Percentiles rank a stretch among this genome's conserved stretches.
Evolutionary conservation across 2,888 invertebrate genomes (phyloP).

Genomic region (Hesperia comma): DNA sequence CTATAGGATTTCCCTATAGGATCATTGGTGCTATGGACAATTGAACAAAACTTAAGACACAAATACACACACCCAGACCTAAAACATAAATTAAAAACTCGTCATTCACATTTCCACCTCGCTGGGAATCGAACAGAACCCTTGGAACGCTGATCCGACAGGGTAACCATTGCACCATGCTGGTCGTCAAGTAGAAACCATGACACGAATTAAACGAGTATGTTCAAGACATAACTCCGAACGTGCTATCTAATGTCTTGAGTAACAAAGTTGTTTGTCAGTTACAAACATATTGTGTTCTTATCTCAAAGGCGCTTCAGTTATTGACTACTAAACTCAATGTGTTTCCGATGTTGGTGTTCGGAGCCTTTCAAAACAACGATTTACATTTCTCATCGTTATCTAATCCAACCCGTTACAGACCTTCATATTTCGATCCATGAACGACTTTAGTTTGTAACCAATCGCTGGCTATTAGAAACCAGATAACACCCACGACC

Average conservation of each 20-base stretch:
- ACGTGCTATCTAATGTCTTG: conserved; percentile 12
- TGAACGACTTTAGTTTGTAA: conserved; percentile 66
- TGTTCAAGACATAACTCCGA: conserved; percentile 18
- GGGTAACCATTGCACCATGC: too few species aligned
- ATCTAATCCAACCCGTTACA: conserved; percentile 61
- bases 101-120: too few species aligned
- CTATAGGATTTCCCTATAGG: too few species aligned
- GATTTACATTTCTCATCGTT: conserved; percentile 71
- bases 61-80: too few species aligned
- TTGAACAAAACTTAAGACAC: too few species aligned
- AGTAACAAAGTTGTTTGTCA: conserved; percentile 15
- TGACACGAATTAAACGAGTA: too few species aligned
- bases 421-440: conserved; percentile 63
- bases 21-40: too few species aligned
- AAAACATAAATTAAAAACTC: too few species aligned
- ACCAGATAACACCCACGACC: conserved; percentile 60
- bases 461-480: conserved; percentile 65
- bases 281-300: conserved; percentile 24
- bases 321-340: conserved; percentile 43
- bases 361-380: conserved; percentile 72
- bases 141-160: too few species aligned
- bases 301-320: conserved; percentile 35
- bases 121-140: too few species aligned
- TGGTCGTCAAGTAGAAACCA: too few species aligned
- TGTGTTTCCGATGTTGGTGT: conserved; percentile 55